Evolutionary conservation across 2,888 invertebrate genomes (phyloP).

Genomic region (Callimorpha dominula): DNA sequence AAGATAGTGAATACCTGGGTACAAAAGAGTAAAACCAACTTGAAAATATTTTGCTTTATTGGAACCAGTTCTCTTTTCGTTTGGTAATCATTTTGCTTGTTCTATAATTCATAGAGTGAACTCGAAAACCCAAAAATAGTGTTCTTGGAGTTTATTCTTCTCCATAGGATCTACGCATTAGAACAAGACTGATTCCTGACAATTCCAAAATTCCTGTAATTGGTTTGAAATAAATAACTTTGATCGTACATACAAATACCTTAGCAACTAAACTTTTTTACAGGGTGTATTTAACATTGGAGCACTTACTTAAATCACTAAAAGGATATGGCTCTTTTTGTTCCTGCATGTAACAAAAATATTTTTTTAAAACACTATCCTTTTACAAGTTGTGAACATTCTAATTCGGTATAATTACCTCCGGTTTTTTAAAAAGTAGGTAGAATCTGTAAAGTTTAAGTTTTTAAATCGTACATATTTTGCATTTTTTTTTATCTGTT

Average conservation of each 20-base stretch:
- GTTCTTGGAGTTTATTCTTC: neutral
- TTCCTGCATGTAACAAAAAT: no score
- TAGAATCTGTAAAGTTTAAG: no score
- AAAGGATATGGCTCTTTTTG: no score
- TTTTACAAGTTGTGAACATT: no score
- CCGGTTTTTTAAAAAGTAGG: no score
- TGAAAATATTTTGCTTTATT: conserved; percentile 65
- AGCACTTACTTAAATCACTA: no score
- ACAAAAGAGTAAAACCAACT: conserved; percentile 60
- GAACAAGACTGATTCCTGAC: no score
- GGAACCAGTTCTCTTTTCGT: conserved; percentile 69
- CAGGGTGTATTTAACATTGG: neutral
- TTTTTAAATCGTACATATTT: no score
- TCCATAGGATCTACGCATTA: neutral
- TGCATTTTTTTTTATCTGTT: no score
- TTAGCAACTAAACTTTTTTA: neutral
- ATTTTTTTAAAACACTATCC: no score
- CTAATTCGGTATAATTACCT: no score
- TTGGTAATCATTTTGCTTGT: conserved; percentile 60
- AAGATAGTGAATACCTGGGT: conserved; percentile 65
- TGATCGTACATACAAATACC: neutral
- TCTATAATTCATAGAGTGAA: neutral
- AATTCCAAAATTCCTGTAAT: no score
- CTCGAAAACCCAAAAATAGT: neutral
- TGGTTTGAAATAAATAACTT: neutral